Evolutionary conservation across 2,888 invertebrate genomes (phyloP).

Genomic region (Cactoblastis cactorum): DNA sequence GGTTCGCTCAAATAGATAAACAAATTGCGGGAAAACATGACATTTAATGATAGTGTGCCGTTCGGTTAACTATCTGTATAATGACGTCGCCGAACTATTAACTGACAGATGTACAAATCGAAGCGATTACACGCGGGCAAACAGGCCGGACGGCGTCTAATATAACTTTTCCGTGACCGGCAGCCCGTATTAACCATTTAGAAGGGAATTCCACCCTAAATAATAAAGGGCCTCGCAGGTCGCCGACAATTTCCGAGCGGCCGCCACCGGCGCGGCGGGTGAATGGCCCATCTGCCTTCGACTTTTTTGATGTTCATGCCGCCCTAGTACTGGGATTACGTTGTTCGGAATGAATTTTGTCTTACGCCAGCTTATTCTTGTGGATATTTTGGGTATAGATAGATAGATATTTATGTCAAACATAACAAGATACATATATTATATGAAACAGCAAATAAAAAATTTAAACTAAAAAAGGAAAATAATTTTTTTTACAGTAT

Average conservation of each 20-base stretch:
- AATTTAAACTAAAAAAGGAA: too few relatives aligned
- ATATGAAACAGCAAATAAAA: too few relatives aligned
- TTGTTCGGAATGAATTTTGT: too few relatives aligned
- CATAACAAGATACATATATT: too few relatives aligned
- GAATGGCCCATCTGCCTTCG: conserved; percentile 39
- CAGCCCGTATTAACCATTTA: conserved; percentile 57
- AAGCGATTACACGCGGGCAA: conserved; percentile 48
- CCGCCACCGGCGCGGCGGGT: conserved; percentile 31
- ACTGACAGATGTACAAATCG: conserved; percentile 48
- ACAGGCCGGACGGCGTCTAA: conserved; percentile 51
- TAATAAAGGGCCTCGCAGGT: conserved; percentile 58
- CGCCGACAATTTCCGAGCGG: conserved; percentile 54
- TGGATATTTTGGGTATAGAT: too few relatives aligned
- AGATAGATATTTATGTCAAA: too few relatives aligned
- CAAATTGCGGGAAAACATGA: conserved; percentile 25
- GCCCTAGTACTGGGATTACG: conserved; percentile 35
- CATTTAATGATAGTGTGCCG: conserved; percentile 21
- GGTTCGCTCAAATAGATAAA: conserved; percentile 14
- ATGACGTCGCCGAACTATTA: conserved; percentile 37
- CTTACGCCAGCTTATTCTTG: too few relatives aligned
- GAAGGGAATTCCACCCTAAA: conserved; percentile 63
- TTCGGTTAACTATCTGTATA: conserved; percentile 25
- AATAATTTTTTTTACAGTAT: too few relatives aligned
- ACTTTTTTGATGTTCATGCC: conserved; percentile 50
- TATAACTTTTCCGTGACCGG: conserved; percentile 66